phyloP scores from a whole-genome alignment of 2,113 vertebrate genomes.

The Tachuris rubrigastra region DNA sequence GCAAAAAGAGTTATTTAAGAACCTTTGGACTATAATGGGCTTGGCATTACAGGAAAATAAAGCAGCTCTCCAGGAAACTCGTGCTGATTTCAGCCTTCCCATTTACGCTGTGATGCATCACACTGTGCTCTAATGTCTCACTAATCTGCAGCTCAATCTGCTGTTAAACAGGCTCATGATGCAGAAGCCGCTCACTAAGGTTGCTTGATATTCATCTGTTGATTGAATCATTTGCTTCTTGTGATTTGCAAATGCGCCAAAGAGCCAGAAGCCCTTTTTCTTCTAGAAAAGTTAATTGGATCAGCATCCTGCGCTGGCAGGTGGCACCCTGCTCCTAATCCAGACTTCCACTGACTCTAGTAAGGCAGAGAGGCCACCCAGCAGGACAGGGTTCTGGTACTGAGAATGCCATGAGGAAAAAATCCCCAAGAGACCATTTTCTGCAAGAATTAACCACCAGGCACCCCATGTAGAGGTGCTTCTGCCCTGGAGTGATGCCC shows the following conservation, averaged over 20 bases:
- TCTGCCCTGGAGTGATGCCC: fast-evolving
- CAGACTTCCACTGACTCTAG: not conserved
- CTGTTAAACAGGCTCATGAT: conserved; percentile 58
- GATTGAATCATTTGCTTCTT: conserved; percentile 31
- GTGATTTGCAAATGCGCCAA: not conserved
- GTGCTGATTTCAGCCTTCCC: conserved; percentile 66
- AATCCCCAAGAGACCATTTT: not conserved
- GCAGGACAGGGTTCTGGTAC: fast-evolving
- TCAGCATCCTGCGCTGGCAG: not conserved
- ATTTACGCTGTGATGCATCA: conserved; percentile 58
- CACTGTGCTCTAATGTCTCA: conserved; percentile 68
- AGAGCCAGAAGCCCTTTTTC: conserved; percentile 45
- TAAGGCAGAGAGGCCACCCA: not conserved
- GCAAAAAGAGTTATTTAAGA: conserved; percentile 66
- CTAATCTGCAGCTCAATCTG: conserved; percentile 71
- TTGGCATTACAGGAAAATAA: conserved; percentile 50
- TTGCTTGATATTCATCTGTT: conserved; percentile 40
- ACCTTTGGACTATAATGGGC: conserved; percentile 62
- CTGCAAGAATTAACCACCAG: not conserved
- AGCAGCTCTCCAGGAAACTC: conserved; percentile 66
- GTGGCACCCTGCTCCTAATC: not conserved
- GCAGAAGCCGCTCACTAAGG: conserved; percentile 8
- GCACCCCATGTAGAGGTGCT: fast-evolving
- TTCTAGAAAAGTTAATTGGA: conserved; percentile 62
- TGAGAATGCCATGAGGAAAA: fast-evolving